Evolutionary conservation across 1,140 invertebrate species (phyloP).

Genomic region (Drosophila bifasciata): DNA sequence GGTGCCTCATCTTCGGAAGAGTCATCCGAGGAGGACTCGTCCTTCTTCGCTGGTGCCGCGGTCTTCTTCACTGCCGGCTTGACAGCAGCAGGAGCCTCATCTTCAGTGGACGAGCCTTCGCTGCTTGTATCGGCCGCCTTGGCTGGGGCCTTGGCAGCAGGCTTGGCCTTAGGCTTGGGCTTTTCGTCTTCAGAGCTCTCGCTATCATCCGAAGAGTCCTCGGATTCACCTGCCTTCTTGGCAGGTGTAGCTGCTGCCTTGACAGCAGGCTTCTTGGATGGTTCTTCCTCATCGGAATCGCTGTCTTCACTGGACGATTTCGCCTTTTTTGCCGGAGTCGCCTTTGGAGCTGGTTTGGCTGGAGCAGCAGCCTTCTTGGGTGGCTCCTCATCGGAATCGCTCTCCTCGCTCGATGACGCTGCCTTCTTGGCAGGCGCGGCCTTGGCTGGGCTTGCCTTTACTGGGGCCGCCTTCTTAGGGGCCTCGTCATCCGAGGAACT

Average conservation of each 20-base stretch:
- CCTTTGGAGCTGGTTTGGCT: conserved; percentile 50
- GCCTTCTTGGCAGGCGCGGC: conserved; percentile 44
- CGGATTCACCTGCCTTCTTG: conserved; percentile 49
- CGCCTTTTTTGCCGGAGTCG: conserved; percentile 37
- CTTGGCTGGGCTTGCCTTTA: conserved; percentile 44
- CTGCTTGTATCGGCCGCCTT: conserved; percentile 14
- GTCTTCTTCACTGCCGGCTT: conserved; percentile 69
- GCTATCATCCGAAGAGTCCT: conserved; percentile 62
- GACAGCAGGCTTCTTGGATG: conserved; percentile 45
- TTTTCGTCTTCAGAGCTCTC: conserved; percentile 59
- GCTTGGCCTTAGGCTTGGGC: conserved; percentile 43
- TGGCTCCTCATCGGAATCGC: conserved; percentile 51
- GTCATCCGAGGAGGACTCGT: conserved; percentile 84
- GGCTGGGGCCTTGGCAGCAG: conserved; percentile 31
- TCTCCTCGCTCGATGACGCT: conserved; percentile 68
- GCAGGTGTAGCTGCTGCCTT: conserved; percentile 17
- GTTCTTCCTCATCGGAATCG: conserved; percentile 55
- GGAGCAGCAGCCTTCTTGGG: conserved; percentile 30
- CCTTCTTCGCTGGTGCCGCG: conserved; percentile 77
- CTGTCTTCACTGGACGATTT: conserved; percentile 65
- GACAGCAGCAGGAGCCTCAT: conserved; percentile 60
- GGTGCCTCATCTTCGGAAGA: conserved; percentile 69
- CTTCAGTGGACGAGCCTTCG: conserved; percentile 64
- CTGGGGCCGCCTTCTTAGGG: conserved; percentile 38
- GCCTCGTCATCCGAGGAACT: conserved; percentile 56